Evolutionary conservation across 1,140 invertebrate genomes (phyloP).

Genomic region (Trinorchestia longiramus): DNA sequence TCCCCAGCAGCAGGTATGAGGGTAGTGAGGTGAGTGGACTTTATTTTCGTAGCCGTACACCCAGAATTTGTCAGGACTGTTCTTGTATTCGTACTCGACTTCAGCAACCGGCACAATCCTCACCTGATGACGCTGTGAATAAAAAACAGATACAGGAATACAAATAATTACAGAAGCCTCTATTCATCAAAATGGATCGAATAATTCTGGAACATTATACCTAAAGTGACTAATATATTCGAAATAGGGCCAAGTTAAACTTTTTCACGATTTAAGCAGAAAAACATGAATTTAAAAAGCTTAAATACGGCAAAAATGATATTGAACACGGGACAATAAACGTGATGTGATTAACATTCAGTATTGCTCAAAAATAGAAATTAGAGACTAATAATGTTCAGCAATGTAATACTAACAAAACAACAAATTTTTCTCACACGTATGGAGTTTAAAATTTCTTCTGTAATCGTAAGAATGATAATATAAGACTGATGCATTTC

Average conservation of each 20-base stretch:
- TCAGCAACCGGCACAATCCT: constrained; percentile 73
- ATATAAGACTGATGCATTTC: neutral
- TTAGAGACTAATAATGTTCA: neutral
- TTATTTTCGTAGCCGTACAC: constrained; percentile 74
- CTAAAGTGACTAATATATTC: neutral
- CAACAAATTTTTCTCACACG: neutral
- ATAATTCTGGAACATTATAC: neutral
- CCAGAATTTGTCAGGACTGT: constrained; percentile 70
- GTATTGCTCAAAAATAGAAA: neutral
- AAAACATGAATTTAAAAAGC: neutral
- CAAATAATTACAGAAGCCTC: neutral
- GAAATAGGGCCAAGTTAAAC: neutral
- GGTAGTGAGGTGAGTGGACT: constrained; percentile 74
- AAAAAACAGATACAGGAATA: constrained; percentile 44
- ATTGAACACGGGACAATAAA: too few relatives aligned
- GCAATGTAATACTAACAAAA: neutral
- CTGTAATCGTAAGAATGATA: neutral
- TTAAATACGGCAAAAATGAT: too few relatives aligned
- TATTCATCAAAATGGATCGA: neutral
- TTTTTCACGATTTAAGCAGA: neutral
- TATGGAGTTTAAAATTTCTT: neutral
- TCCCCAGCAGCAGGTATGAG: constrained; percentile 74
- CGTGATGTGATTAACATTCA: neutral
- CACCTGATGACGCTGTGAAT: constrained; percentile 73
- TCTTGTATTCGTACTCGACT: constrained; percentile 72